These are phyloP conservation scores for Sturnira hondurensis DNA, from an alignment of 2,113 vertebrate genomes.

Conservation along the genomic window DNA sequence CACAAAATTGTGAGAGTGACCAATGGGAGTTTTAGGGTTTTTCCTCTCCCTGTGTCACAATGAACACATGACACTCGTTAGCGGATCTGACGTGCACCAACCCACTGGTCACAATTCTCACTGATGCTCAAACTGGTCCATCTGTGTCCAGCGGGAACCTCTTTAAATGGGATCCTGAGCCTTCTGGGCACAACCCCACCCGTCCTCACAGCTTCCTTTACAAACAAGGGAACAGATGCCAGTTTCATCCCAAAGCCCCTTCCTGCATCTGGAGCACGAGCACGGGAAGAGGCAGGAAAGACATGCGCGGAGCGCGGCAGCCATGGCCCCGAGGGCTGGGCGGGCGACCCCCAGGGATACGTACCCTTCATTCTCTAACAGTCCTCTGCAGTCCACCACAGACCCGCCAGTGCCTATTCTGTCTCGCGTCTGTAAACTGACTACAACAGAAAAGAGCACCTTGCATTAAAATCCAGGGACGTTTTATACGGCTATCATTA, in stretches of 20 bases:
- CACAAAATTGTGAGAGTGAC: not conserved
- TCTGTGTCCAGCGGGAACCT: not conserved
- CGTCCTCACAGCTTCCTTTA: not conserved
- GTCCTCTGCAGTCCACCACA: slow-evolving; percentile 96
- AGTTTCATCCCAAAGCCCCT: not conserved
- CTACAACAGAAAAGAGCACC: slow-evolving; percentile 79
- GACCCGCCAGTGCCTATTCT: slow-evolving; percentile 94
- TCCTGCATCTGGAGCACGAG: not conserved
- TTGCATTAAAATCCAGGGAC: slow-evolving; percentile 47
- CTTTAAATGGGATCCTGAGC: not conserved
- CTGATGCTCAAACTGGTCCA: not conserved
- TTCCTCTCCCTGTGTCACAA: not conserved
- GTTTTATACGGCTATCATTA: not conserved
- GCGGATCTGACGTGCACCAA: not conserved
- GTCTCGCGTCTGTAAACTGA: slow-evolving; percentile 97
- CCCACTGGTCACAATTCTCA: not conserved
- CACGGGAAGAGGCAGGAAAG: not conserved
- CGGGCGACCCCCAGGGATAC: slow-evolving; percentile 47
- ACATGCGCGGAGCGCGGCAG: rapidly evolving
- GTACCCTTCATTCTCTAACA: slow-evolving; percentile 97
- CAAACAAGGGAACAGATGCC: not conserved
- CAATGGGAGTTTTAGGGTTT: not conserved
- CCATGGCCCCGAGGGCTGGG: not conserved
- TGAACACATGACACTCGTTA: not conserved
- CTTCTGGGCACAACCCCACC: not conserved